Conservation (phyloP, 2,113 vertebrate species). For the Chinchilla lanigera region DNA sequence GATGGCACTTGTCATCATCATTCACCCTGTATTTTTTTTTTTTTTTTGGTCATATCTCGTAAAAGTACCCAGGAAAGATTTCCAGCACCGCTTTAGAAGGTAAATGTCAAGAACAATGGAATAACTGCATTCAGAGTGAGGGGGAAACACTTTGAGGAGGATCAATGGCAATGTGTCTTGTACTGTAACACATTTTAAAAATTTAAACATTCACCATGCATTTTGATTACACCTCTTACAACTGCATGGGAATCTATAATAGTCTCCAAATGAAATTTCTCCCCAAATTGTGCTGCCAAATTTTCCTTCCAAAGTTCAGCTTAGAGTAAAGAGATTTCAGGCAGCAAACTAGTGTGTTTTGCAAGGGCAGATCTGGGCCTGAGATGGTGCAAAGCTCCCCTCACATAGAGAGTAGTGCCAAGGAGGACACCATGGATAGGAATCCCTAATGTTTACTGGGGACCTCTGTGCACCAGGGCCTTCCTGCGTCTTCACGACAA, state of each 20-base stretch:
- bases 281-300: background rate
- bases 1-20: too few species aligned
- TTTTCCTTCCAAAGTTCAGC: background rate
- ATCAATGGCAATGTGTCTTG: background rate
- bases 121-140: background rate
- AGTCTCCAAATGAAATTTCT: background rate
- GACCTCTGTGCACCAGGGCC: rapidly evolving
- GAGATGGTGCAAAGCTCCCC: background rate
- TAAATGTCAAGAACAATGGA: background rate
- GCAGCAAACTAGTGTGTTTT: background rate
- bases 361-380: background rate
- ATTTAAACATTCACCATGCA: background rate
- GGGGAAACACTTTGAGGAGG: background rate
- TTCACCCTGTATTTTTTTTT: background rate
- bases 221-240: background rate
- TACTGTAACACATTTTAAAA: background rate
- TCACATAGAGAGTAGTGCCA: rapidly evolving
- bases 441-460: background rate
- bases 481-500: background rate
- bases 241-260: background rate
- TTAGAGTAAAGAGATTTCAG: background rate
- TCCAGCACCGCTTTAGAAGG: background rate
- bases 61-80: background rate
- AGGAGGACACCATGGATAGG: background rate
- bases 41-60: background rate